Evolutionary conservation across 1,140 invertebrate genomes (phyloP).

Genomic region (Bombus haemorrhoidalis): DNA sequence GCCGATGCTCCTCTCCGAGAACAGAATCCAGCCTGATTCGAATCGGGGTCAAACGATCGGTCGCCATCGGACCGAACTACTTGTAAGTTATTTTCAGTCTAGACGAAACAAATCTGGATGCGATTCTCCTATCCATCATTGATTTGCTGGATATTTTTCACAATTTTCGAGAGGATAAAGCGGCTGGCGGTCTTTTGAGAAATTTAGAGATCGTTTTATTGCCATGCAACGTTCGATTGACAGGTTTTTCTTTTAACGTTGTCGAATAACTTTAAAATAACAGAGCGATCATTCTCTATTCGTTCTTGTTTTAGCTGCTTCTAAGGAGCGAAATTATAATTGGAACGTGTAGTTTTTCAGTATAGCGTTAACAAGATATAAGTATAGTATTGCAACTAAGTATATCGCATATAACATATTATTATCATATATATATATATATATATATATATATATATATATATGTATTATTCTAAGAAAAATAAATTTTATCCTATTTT

Average conservation of each 20-base stretch:
- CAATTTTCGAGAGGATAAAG: background rate
- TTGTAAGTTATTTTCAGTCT: constrained; percentile 29
- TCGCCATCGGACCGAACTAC: background rate
- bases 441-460: no score
- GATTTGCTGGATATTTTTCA: background rate
- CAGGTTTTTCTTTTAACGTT: background rate
- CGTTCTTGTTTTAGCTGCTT: background rate
- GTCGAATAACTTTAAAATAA: background rate
- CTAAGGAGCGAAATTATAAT: no score
- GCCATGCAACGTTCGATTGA: background rate
- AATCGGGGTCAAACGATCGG: constrained; percentile 45
- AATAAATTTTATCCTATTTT: background rate
- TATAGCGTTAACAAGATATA: background rate
- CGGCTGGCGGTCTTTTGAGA: no score
- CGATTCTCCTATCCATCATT: background rate
- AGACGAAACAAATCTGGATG: constrained; percentile 28
- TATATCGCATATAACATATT: no score
- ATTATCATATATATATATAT: no score
- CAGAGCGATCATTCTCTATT: background rate
- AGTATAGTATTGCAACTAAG: no score
- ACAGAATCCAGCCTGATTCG: constrained; percentile 33
- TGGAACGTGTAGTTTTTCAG: no score
- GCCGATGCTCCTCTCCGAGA: background rate
- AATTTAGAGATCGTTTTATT: background rate
- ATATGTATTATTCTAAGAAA: background rate